Base-by-base conservation (phyloP, 2,797 vertebrate genomes). In the Emydoidea blandingii region DNA sequence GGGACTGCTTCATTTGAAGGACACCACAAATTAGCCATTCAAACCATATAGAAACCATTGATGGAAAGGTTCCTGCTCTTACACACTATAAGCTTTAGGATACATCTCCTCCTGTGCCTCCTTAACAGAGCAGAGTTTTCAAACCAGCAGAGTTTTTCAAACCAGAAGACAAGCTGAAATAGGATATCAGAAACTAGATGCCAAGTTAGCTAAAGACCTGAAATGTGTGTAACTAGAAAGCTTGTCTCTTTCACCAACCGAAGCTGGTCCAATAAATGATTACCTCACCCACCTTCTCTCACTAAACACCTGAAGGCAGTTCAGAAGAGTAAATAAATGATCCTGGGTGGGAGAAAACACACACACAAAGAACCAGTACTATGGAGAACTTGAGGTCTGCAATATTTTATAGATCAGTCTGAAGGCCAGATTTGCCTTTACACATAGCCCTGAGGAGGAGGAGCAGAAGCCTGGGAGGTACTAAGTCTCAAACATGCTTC, bases 401-500 rank as follows among this genome's bases (percentile, higher is more conserved):
- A 87, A 5, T 2, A n/a, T 41, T 62, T 91, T 76, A 18, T 3
- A 34, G 57, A 25, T 2, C 41, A 53, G 14, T 83, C 47, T 53
- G 52, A 53, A 53, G 82, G 14, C 2, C 57, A 81, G 0, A 0
- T 57, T 94, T 91, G 65, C 72, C 88, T 50, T 91, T 68, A 31
- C 3, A 1, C 0, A 0, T 5, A 47, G 25, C 50, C 34, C 27
- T 47, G 37, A 53, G 80, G 62, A 87, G 14, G 9, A 81, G 6
- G 54, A 47, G 57, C n/a, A 31, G 14, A 52, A 34, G 31, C 29
- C 62, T 74, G 47, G 14, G 15, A 44, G 23, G 6, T 93, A 19
- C 0, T 0, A 34, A 5, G 6, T 7, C 19, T 81, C 10, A 0
- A 49, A 54, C 3, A 72, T 19, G 4, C 88, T 83, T 90, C 29